These are phyloP conservation scores for Reticulitermes speratus DNA, from an alignment of 1,140 invertebrate genomes.

Conservation along the genomic window DNA sequence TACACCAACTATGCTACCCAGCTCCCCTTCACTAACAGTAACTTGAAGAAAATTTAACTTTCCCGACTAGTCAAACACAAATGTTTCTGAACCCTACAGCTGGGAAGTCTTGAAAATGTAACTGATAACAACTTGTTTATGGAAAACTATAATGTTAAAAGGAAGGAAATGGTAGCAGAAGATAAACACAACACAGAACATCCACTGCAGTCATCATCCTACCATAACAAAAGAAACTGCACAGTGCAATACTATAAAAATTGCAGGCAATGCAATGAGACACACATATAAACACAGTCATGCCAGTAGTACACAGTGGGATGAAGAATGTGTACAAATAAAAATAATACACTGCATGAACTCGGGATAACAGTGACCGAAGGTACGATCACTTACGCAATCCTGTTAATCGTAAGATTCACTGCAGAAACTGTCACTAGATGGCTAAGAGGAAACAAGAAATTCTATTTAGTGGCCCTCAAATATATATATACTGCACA, in stretches of 20 bases:
- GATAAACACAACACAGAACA: too few relatives aligned
- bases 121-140: too few relatives aligned
- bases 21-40: too few relatives aligned
- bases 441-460: conserved; percentile 64
- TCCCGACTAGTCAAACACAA: too few relatives aligned
- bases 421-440: conserved; percentile 85
- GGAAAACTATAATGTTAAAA: too few relatives aligned
- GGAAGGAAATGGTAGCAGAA: too few relatives aligned
- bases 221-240: not conserved
- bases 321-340: not conserved
- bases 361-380: conserved; percentile 5
- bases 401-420: conserved; percentile 85
- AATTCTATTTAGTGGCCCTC: conserved; percentile 29
- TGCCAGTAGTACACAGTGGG: not conserved
- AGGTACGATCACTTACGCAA: conserved; percentile 74
- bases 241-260: not conserved
- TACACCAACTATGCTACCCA: too few relatives aligned
- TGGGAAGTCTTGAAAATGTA: too few relatives aligned
- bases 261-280: not conserved
- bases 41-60: too few relatives aligned
- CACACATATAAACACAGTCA: not conserved
- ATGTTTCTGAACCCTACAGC: too few relatives aligned
- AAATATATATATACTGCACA: not conserved
- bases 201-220: not conserved
- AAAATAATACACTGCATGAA: not conserved